Evolutionary conservation across 2,113 vertebrate species (phyloP).

Genomic region (Tragelaphus imberbis): DNA sequence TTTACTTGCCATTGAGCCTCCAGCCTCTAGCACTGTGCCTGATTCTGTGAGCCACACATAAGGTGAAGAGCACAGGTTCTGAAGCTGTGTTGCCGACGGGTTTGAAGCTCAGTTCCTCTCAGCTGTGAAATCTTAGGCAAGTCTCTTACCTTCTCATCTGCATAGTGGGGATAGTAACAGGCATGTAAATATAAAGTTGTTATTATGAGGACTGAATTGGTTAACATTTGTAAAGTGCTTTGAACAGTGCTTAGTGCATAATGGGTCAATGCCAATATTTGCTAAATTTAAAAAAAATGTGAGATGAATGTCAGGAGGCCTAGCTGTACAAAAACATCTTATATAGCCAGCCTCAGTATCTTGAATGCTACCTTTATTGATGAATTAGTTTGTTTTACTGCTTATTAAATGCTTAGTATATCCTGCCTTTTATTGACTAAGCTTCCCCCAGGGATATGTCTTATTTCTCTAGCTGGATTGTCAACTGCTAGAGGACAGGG

Average conservation of each 20-base stretch:
- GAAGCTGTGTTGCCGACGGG: fast-evolving
- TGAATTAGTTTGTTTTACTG: not conserved
- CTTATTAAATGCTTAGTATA: not conserved
- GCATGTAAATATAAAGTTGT: not conserved
- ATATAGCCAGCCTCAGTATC: not conserved
- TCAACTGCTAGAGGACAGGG: not conserved
- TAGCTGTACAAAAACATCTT: not conserved
- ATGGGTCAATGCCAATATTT: not conserved
- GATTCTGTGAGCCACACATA: not conserved
- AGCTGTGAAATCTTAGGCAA: not conserved
- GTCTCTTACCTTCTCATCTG: not conserved
- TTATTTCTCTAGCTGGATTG: not conserved
- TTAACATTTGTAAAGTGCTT: not conserved
- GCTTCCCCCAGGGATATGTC: not conserved
- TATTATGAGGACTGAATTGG: not conserved
- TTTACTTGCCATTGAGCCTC: not conserved
- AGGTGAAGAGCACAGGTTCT: not conserved
- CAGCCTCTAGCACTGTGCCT: not conserved
- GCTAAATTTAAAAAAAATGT: not conserved
- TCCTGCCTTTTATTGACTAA: not conserved
- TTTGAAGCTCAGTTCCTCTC: not conserved
- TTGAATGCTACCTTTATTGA: not conserved
- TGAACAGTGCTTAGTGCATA: not conserved
- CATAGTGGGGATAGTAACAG: not conserved
- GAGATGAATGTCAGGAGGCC: not conserved